phyloP scores from a whole-genome alignment of 2,113 vertebrate species.

The Anser brachyrhynchus region DNA sequence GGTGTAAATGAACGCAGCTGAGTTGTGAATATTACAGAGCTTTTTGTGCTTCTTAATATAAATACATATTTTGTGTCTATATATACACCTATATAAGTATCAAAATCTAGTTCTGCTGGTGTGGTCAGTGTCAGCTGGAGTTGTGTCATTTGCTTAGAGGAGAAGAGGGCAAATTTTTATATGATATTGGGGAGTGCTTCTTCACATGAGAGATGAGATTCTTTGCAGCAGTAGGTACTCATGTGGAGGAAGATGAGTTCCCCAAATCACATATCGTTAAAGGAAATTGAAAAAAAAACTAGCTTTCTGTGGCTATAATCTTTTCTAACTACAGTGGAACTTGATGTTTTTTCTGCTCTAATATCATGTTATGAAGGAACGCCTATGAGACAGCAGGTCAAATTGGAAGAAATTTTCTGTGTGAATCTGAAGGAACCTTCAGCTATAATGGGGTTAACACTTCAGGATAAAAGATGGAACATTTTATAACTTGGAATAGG shows the following conservation, averaged over 20 bases:
- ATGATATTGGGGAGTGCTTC: background rate
- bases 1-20: background rate
- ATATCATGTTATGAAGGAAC: background rate
- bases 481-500: background rate
- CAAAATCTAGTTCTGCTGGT: background rate
- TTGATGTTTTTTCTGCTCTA: background rate
- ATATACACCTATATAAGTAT: background rate
- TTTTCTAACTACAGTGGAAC: background rate
- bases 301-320: background rate
- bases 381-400: background rate
- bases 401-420: background rate
- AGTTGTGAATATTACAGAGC: background rate
- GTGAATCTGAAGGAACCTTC: background rate
- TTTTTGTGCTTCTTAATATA: background rate
- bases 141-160: background rate
- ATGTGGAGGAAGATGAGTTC: background rate
- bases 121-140: background rate
- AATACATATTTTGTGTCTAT: background rate
- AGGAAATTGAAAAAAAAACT: background rate
- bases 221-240: background rate
- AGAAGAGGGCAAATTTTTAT: background rate
- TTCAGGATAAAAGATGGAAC: background rate
- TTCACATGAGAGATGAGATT: background rate
- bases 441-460: background rate
- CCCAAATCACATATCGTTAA: background rate